Base-by-base conservation (phyloP, 2,113 vertebrate species). In the Scortum barcoo region DNA sequence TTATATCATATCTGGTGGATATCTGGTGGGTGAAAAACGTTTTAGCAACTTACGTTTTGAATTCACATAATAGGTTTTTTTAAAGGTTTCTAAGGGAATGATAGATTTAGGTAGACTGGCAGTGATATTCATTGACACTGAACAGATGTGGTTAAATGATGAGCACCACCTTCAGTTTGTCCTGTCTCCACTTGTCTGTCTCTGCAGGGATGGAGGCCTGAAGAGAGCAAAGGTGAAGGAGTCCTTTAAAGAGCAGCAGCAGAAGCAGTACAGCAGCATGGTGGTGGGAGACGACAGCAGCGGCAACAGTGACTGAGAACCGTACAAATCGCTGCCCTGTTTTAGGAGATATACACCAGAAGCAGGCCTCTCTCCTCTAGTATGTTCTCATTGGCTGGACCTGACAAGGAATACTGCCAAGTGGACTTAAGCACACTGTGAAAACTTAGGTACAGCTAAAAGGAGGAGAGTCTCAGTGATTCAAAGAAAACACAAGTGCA, bases 211-310 rank as follows among this genome's bases (percentile, higher is more conserved):
- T 38, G 98, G 98, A 71, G 97, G 96, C 8, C 91, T 99, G 86
- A 99, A 99, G 94, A 95, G 98, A 88, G 97, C 89, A 0, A 98
- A 97, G 91, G 98, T 99, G 85, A 99, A 99, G 91, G 96, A 98
- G 2, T 95, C 95, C 0, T 97, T 96, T 44, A 97, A 94, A 88
- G 96, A 99, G 80, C 94, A 98, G 60, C 97, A 99, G 78, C 98
- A 99, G 96, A 99, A 97, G 87, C 97, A 95, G 89, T 99, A 99
- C 90, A 99, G 98, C 95, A 97, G 91, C 89, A 98, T 99, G 96
- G 95, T 99, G 30, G 96, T 96, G 76, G 96, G 97, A 81, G 96
- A 97, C 0, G 96, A 87, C 83, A 89, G 94, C 89, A 95, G 91
- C 77, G 60, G 88, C 80, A 87, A 89, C 87, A 96, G 93, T 26